phyloP scores from a whole-genome alignment of 1,140 invertebrate species.

The Polypedilum pembai region DNA sequence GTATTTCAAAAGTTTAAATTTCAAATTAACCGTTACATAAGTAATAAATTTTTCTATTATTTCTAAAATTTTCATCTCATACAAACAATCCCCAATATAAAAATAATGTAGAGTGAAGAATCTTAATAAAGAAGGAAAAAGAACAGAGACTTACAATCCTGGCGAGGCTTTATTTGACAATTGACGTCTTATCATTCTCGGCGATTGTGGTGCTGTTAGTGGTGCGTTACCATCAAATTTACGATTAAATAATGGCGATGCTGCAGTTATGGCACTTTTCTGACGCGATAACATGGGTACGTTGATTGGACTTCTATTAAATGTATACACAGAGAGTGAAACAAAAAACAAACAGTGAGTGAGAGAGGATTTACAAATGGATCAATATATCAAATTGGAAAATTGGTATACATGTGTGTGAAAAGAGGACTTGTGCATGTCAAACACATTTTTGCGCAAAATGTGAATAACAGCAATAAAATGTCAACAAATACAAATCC shows the following conservation, averaged over 20 bases:
- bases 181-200: constrained; percentile 29
- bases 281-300: constrained; percentile 21
- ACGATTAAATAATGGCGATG: constrained; percentile 31
- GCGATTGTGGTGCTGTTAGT: constrained; percentile 29
- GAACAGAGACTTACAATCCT: constrained; percentile 32
- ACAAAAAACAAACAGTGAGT: neutral
- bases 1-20: no score
- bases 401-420: no score
- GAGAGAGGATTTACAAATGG: neutral
- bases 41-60: no score
- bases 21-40: no score
- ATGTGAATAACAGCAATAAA: neutral
- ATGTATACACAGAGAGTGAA: constrained; percentile 8
- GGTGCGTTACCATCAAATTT: constrained; percentile 29
- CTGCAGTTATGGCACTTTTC: constrained; percentile 29
- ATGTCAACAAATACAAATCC: constrained; percentile 9
- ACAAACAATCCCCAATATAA: no score
- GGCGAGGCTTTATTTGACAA: constrained; percentile 31
- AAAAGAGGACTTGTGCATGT: constrained; percentile 7
- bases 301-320: constrained; percentile 7
- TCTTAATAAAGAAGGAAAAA: neutral
- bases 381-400: no score
- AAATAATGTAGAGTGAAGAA: no score
- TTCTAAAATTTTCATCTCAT: no score
- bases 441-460: neutral